phyloP scores from a whole-genome alignment of 2,113 vertebrate genomes.

The Acinonyx jubatus region DNA sequence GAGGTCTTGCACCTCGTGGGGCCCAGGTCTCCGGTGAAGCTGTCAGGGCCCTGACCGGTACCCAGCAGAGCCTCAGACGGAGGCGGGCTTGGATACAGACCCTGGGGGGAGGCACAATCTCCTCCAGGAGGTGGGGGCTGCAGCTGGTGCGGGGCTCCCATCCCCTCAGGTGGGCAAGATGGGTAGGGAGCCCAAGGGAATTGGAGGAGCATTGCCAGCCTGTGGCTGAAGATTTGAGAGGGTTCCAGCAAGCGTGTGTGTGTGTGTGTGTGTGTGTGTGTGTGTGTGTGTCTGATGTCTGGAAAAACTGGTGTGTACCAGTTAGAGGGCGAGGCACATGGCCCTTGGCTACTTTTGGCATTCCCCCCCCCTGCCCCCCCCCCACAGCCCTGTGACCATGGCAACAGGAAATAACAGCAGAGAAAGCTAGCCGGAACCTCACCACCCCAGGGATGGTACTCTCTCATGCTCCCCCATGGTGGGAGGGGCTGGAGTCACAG shows the following conservation, averaged over 20 bases:
- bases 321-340: background rate
- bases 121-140: background rate
- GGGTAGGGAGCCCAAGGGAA: background rate
- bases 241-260: background rate
- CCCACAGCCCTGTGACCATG: background rate
- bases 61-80: background rate
- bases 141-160: background rate
- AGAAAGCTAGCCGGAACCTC: background rate
- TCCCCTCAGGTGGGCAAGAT: background rate
- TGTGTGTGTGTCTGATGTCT: background rate
- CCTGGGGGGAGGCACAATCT: background rate
- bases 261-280: background rate
- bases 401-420: slow-evolving; percentile 34
- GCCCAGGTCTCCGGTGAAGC: background rate
- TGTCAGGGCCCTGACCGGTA: too few relatives aligned
- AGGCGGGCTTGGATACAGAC: background rate
- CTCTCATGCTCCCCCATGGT: background rate
- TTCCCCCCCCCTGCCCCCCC: background rate
- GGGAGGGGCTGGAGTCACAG: background rate
- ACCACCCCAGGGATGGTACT: background rate
- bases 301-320: background rate
- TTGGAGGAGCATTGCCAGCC: background rate
- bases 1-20: background rate
- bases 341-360: background rate
- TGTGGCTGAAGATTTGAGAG: background rate